Evolutionary conservation across 2,888 invertebrate species (phyloP), one percentile per base, ranked within the genome.

Genomic region (Dicycla oo): DNA sequence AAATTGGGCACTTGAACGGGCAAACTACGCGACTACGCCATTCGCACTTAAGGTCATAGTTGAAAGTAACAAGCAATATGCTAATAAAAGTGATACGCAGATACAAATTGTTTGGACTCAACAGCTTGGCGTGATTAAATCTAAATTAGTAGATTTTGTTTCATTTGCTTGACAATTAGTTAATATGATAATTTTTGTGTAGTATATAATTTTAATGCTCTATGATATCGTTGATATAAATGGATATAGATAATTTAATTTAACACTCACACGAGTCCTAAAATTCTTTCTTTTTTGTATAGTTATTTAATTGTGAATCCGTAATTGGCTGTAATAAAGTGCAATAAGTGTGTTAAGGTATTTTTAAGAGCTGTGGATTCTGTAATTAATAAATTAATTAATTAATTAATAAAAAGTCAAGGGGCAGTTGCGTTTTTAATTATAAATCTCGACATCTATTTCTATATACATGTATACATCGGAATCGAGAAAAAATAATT

Each of bases 1-100:
- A 90, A 91, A 92, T 92, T 90, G 91, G 89, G 87, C 87, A 85
- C 88, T 87, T 89, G 89, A 89, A 84, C 89, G 85, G 85, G 87
- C 88, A 86, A 88, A 88, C 84, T 78, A 64, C 71, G 49, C 73
- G 43, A 75, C 49, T 73, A 69, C 49, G 63, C 72, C 56, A 68
- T 69, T 76, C 34, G 40, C 76, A 80, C 82, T 69, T 72, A 78
- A 85, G 83, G 85, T 84, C 83, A 74, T 66, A 58, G 68, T 86
- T 82, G 81, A 82, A 81, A 82, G 73, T 73, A 68, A 72, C 40
- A 6, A 40, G 47, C 23, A 56, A 11, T 66, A 34, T 45, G 47
- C 40, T 61, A 49, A 15, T 54, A 67, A 47, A 57, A 26, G n/a
- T 26, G 38, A 26, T 51, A 57, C 26, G 45, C 34, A 40, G 43